Percentiles rank a stretch among this genome's conserved stretches.
phyloP scores from a whole-genome alignment of 1,140 invertebrate genomes.

The Anoplolepis gracilipes region DNA sequence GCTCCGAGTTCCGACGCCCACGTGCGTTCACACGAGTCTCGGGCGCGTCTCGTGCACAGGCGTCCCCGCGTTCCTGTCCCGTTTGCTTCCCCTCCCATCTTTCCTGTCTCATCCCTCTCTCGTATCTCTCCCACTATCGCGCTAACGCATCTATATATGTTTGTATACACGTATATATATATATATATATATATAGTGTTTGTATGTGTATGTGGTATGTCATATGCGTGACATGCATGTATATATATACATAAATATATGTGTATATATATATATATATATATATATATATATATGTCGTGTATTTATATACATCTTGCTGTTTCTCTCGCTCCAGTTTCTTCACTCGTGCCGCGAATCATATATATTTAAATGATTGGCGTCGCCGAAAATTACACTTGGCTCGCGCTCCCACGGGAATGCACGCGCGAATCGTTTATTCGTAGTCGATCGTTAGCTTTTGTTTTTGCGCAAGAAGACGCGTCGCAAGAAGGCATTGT shows the following conservation, averaged over 20 bases:
- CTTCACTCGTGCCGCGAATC: background rate
- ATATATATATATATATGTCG: background rate
- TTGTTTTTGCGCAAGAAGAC: background rate
- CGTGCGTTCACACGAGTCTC: slow-evolving; percentile 64
- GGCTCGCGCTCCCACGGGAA: too few species aligned
- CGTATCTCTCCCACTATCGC: background rate
- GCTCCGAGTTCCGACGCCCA: slow-evolving; percentile 50
- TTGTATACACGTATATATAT: background rate
- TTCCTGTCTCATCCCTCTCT: background rate
- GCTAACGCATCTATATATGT: slow-evolving; percentile 18
- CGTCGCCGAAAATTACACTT: too few species aligned
- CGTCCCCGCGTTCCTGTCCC: slow-evolving; percentile 38
- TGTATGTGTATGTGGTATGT: too few species aligned
- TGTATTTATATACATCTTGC: background rate
- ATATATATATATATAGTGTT: too few species aligned
- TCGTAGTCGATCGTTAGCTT: background rate
- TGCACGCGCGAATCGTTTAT: background rate
- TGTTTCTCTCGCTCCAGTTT: background rate
- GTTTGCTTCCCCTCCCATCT: background rate
- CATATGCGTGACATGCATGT: too few species aligned
- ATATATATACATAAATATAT: background rate
- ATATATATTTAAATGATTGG: background rate
- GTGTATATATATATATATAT: background rate
- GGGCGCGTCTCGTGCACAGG: slow-evolving; percentile 9
- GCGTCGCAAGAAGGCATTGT: background rate